phyloP scores from a whole-genome alignment of 2,888 invertebrate genomes.

The Cerceris rybyensis region DNA sequence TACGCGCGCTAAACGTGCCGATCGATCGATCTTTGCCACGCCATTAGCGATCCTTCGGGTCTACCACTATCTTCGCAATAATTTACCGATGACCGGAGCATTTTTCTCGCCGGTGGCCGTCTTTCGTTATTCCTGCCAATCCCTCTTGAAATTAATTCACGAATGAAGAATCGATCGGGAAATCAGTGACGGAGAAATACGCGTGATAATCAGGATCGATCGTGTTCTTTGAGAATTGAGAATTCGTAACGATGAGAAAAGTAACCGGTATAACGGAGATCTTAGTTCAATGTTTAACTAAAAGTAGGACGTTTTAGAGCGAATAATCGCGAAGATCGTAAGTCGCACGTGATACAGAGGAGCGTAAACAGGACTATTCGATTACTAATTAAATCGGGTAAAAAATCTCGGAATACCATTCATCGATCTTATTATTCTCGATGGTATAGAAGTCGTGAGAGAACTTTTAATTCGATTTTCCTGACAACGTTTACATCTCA shows the following conservation, averaged over 20 bases:
- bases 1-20: constrained; percentile 21
- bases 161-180: too few relatives aligned
- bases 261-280: too few relatives aligned
- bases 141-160: constrained; percentile 1
- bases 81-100: constrained; percentile 16
- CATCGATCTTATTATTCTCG: background rate
- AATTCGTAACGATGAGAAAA: background rate
- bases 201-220: too few relatives aligned
- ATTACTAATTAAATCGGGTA: background rate
- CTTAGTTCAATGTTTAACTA: too few relatives aligned
- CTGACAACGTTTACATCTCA: too few relatives aligned
- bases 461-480: background rate
- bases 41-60: constrained; percentile 51
- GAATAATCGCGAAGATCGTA: too few relatives aligned
- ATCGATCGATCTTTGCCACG: constrained; percentile 50
- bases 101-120: background rate
- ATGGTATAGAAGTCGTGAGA: background rate
- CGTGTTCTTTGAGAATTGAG: background rate
- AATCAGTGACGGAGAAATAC: too few relatives aligned
- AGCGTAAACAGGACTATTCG: background rate
- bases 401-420: background rate
- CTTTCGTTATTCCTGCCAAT: background rate
- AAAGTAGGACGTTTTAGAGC: too few relatives aligned
- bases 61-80: constrained; percentile 35
- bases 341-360: background rate